These are phyloP conservation scores for Bruchidius siliquastri DNA, from an alignment of 2,888 invertebrate genomes.

Conservation along the genomic window DNA sequence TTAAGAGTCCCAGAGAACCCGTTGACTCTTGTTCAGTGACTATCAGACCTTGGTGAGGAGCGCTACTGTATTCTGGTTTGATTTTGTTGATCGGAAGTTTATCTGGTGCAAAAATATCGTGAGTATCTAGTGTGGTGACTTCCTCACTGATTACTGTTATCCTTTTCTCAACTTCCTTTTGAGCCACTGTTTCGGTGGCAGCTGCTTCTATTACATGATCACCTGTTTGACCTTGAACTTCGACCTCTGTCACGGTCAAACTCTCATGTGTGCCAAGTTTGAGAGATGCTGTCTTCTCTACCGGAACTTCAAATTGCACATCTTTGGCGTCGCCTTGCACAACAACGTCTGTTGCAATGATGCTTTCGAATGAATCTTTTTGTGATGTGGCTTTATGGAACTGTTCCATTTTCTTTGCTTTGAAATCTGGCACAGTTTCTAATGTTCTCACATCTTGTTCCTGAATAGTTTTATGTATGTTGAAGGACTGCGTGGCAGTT, in stretches of 20 bases:
- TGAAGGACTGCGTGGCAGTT: slow-evolving; percentile 15
- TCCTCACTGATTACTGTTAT: slow-evolving; percentile 47
- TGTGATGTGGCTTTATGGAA: slow-evolving; percentile 39
- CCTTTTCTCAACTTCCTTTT: slow-evolving; percentile 45
- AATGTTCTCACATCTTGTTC: slow-evolving; percentile 16
- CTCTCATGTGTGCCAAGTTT: slow-evolving; percentile 39
- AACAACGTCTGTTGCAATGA: slow-evolving; percentile 37
- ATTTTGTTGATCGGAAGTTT: slow-evolving; percentile 32
- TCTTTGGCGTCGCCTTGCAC: slow-evolving; percentile 32
- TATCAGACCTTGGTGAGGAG: slow-evolving; percentile 46
- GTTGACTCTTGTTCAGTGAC: slow-evolving; percentile 49
- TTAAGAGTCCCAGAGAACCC: slow-evolving; percentile 49
- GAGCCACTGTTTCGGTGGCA: slow-evolving; percentile 47
- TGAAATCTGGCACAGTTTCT: slow-evolving; percentile 34
- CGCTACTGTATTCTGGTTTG: slow-evolving; percentile 22
- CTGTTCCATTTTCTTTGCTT: slow-evolving; percentile 14
- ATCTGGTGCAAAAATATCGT: slow-evolving; percentile 35
- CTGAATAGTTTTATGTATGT: slow-evolving; percentile 20
- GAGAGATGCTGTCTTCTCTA: slow-evolving; percentile 35
- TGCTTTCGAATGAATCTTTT: slow-evolving; percentile 45
- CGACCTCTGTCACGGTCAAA: slow-evolving; percentile 44
- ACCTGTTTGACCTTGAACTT: slow-evolving; percentile 40
- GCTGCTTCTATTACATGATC: slow-evolving; percentile 44
- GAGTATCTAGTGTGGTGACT: slow-evolving; percentile 38
- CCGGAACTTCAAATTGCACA: slow-evolving; percentile 27